Evolutionary conservation across 2,113 vertebrate species (phyloP).

Genomic region (Lophotis ruficrista): DNA sequence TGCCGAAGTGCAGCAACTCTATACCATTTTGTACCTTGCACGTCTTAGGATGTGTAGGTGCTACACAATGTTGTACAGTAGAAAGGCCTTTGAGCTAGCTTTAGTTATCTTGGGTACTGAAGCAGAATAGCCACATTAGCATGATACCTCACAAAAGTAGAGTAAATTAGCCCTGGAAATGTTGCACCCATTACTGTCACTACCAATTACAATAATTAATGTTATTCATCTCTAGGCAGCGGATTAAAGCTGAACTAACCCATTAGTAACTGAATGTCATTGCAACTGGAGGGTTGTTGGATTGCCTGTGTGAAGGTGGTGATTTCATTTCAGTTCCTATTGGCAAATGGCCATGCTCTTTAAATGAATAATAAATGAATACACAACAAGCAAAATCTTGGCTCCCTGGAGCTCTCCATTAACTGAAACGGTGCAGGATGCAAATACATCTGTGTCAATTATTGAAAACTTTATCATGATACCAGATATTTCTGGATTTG

Average conservation of each 20-base stretch:
- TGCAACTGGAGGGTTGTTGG: conserved; percentile 24
- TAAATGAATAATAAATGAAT: conserved; percentile 65
- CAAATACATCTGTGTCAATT: conserved; percentile 30
- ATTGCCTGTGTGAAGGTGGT: conserved; percentile 47
- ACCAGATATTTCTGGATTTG: not conserved
- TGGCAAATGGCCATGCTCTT: conserved; percentile 59
- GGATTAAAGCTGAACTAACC: conserved; percentile 59
- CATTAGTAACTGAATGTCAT: conserved; percentile 67
- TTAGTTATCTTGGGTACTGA: conserved; percentile 39
- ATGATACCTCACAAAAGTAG: conserved; percentile 59
- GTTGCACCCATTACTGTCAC: conserved; percentile 66
- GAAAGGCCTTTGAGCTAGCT: conserved; percentile 12
- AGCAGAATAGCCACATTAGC: conserved; percentile 57
- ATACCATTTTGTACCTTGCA: not conserved
- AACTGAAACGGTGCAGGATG: not conserved
- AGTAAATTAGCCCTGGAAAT: conserved; percentile 68
- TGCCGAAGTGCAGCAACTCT: not conserved
- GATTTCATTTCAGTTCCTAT: conserved; percentile 54
- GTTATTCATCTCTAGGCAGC: conserved; percentile 66
- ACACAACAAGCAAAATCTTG: conserved; percentile 47
- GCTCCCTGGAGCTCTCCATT: conserved; percentile 39
- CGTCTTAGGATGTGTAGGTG: not conserved
- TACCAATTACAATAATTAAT: conserved; percentile 70
- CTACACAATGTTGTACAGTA: not conserved
- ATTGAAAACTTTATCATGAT: conserved; percentile 44